These are phyloP conservation scores for Troides aeacus DNA, from an alignment of 2,888 invertebrate genomes.

Conservation along the genomic window DNA sequence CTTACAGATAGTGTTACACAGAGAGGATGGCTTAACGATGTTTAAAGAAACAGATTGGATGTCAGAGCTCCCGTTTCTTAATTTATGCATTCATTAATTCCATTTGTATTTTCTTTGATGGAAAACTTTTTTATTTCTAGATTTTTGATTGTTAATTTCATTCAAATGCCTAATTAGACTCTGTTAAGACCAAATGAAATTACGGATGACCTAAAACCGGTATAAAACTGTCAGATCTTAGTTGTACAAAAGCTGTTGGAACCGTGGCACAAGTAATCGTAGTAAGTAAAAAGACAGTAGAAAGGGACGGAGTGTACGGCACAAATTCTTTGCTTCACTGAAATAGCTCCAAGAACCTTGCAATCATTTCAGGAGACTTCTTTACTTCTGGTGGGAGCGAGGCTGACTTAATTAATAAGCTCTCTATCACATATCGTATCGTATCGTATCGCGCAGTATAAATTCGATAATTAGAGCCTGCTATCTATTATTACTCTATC, in stretches of 20 bases:
- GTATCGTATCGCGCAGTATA: not conserved
- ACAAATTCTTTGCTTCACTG: not conserved
- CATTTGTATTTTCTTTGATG: not conserved
- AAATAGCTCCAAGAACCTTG: not conserved
- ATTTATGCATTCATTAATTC: conserved; percentile 3
- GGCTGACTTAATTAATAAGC: not conserved
- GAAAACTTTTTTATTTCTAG: not conserved
- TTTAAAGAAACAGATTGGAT: conserved; percentile 24
- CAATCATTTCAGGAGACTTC: not conserved
- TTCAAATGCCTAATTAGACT: not conserved
- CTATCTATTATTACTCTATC: not conserved
- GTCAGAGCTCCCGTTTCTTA: conserved; percentile 8
- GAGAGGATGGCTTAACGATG: conserved; percentile 19
- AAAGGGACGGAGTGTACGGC: not conserved
- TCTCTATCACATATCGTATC: not conserved
- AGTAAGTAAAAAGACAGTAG: not conserved
- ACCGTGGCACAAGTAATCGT: not conserved
- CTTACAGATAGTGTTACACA: conserved; percentile 29
- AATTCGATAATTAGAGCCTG: not conserved
- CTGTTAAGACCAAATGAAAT: too few species aligned
- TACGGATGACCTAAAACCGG: too few species aligned
- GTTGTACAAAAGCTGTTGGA: not conserved
- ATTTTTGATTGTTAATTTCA: not conserved
- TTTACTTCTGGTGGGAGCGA: not conserved
- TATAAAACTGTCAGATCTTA: too few species aligned